Evolutionary conservation across 2,888 invertebrate genomes (phyloP), one percentile per base, ranked within the genome.

Genomic region (Entomobrya multifasciata): DNA sequence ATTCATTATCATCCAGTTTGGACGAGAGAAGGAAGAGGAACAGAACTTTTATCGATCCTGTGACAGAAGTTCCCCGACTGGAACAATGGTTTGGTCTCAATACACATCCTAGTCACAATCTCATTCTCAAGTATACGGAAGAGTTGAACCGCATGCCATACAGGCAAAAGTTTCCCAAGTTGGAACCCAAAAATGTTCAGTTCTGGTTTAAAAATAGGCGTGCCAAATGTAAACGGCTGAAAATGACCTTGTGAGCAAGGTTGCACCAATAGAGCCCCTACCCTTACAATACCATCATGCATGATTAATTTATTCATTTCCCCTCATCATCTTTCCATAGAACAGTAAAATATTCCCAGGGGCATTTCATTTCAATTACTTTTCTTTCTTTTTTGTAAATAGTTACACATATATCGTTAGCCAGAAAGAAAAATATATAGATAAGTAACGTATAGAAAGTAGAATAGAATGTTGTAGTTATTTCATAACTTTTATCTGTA

Each of bases 121-220:
- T 99, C 92, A 99, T 99, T 92, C 95, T 99, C 91, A 98, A 99
- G 93, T 99, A 98, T 93, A 99, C 99, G 1, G 98, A 99, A 92
- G 98, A 98, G 92, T 94, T 99, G 91, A 99, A 99, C 93, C 95
- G 96, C 89, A 98, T 98, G 96, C 97, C 98, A 78, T 99, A 99
- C 93, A 93, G 99, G 92, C 98, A 98, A 93, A 99, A 99, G 93
- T 99, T 99, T 93, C 99, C 99, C 0, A 95, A 97, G n/a, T 94
- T 99, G 89, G 99, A 99, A 93, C 98, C 99, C 60, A 99, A 99
- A 94, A 99, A 99, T 92, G 99, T 99, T 90, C 99, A 99, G 93
- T 98, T 99, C 93, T 99, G 99, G 99, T 99, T 99, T 93, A 99
- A 99, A 93, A 99, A 99, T 92, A 96, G 99, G 60, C 95, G 99